Conservation (phyloP, 2,888 invertebrate genomes). For the Epinotia demarniana region DNA sequence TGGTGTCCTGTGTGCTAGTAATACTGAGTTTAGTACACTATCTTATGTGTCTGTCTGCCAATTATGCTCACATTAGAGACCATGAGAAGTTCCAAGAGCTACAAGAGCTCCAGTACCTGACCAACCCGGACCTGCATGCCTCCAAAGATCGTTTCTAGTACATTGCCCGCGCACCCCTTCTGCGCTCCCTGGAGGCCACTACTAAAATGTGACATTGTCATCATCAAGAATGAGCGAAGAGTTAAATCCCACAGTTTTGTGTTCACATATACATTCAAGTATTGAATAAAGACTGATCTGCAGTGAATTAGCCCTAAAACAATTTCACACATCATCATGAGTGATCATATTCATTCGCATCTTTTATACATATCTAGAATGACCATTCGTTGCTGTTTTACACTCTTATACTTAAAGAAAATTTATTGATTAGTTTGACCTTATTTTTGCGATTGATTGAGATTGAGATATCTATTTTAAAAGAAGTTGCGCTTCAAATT, state of each 20-base stretch:
- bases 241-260: constrained; percentile 53
- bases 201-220: constrained; percentile 79
- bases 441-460: background rate
- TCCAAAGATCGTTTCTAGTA: constrained; percentile 96
- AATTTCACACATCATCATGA: constrained; percentile 19
- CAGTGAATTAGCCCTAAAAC: constrained; percentile 54
- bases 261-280: constrained; percentile 62
- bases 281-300: constrained; percentile 66
- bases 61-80: constrained; percentile 97
- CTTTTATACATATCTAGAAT: constrained; percentile 31
- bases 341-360: constrained; percentile 16
- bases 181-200: constrained; percentile 80
- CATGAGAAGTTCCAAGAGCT: constrained; percentile 97
- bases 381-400: constrained; percentile 13
- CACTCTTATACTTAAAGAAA: background rate
- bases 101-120: constrained; percentile 94
- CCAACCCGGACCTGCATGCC: constrained; percentile 89
- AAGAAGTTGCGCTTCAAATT: background rate
- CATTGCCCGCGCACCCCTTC: constrained; percentile 81
- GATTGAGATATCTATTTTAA: background rate
- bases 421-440: background rate
- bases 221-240: constrained; percentile 54
- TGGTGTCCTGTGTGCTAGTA: constrained; percentile 92
- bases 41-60: constrained; percentile 96
- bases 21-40: constrained; percentile 96